Base-by-base conservation (phyloP, 1,140 invertebrate genomes). In the Drosophila seguyi region DNA sequence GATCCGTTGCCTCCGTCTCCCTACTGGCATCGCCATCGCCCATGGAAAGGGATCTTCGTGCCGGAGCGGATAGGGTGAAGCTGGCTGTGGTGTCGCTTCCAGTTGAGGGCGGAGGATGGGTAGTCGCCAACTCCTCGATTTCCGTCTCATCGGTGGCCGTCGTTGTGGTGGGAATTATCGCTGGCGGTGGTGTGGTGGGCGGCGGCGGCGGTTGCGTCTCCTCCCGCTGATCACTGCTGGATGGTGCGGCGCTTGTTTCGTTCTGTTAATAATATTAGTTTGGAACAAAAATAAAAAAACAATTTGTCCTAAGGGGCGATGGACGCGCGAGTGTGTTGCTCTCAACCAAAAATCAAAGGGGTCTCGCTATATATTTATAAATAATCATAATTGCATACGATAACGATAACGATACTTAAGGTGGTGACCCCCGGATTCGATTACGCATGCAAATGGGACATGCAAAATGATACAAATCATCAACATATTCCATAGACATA, bases 211-310 rank as follows among this genome's bases (percentile, higher is more conserved):
- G 86, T 52, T 68, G 80, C 61, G 72, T 42, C 48, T 83, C 79
- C 62, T 75, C 47, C 47, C 56, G 69, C 47, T 60, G 71, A 38
- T 75, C 45, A 52, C 31, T 58, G 73, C 48, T 68, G 68, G 66
- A 52, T 75, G 67, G 59, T 42, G 73, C 66, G 72, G 74, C 73
- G 79, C 90, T 91, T 80, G 77, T 86, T 77, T 92, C 90, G 85
- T 91, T 92, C 92, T 92, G 92, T 92, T 92, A 92, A 92, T 92
- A 90, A 92, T 90, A 90, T 90, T 90, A 85, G 86, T 90, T 90
- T 75, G 86, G 85, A 90, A 88, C 84, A 88, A 90, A 88, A 90
- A 88, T 84, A 80, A 88, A 85, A 67, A 81, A 69, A n/a, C n/a
- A 62, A 75, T 47, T 83, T 66, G 61, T 79, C 67, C 84, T 77